A percentile compares a stretch with the other conserved stretches of the same genome.
Evolutionary conservation across 2,113 vertebrate species (phyloP).

Genomic region (Phyllostomus hastatus): DNA sequence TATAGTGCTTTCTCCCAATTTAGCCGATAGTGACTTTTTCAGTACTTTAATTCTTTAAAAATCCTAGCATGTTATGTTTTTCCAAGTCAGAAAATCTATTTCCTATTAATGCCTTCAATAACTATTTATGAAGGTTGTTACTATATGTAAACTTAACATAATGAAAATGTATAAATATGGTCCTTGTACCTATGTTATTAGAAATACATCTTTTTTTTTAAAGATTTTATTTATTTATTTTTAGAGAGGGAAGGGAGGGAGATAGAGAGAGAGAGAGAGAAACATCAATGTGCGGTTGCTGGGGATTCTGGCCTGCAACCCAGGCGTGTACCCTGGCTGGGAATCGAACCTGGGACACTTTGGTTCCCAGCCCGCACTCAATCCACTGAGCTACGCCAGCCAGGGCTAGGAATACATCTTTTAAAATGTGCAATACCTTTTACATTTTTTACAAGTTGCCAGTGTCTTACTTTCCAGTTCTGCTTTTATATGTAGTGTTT

Average conservation of each 20-base stretch:
- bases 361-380: too few relatives aligned
- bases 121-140: not conserved
- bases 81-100: slow-evolving; percentile 22
- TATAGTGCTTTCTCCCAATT: not conserved
- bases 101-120: not conserved
- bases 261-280: too few relatives aligned
- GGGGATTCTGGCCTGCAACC: too few relatives aligned
- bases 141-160: not conserved
- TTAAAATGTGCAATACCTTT: slow-evolving; percentile 1
- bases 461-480: not conserved
- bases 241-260: too few relatives aligned
- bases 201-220: slow-evolving; percentile 3
- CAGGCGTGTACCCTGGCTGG: too few relatives aligned
- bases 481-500: not conserved
- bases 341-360: too few relatives aligned
- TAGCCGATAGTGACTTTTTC: not conserved
- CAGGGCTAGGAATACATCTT: not conserved
- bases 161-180: not conserved
- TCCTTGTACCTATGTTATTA: not conserved
- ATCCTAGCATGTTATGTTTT: not conserved
- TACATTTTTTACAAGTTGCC: not conserved
- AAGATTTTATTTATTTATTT: too few relatives aligned
- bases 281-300: too few relatives aligned
- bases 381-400: too few relatives aligned
- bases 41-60: not conserved